Evolutionary conservation across 2,888 invertebrate genomes (phyloP), one percentile per base, ranked within the genome.

Genomic region (Boloria euphrosyne): DNA sequence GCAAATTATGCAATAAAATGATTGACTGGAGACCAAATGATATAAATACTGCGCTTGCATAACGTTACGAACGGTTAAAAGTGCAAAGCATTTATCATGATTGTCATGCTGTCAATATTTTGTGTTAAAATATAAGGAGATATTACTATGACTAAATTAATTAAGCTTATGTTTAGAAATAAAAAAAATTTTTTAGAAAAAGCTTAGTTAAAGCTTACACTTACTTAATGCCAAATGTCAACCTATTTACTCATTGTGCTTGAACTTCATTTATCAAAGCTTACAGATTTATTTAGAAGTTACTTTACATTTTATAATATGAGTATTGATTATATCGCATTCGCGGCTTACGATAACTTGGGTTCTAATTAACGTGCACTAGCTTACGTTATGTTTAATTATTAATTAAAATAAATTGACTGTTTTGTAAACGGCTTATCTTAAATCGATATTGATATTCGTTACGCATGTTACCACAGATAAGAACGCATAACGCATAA

Each of bases 1-100:
- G 13, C 27, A 51, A 60, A 67, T 67, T 60, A 67, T 64, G 63
- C 60, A 63, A 67, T 43, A 18, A 18, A 47, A 53, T 55, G 67
- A 63, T 60, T 67, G 63, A 64, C 47, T 67, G 52, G 61, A 22
- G 54, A 44, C 18, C 54, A 43, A 53, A 54, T 27, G 18, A 49
- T 17, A 54, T 62, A 62, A 62, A 62, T 54, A 47, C 47, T 54
- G 44, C 31, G n/a, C 54, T 66, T 66, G 57, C 62, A 22, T 62
- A 66, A 66, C 46, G 13, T 13, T 54, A 38, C n/a, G 27, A 38
- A 49, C 47, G 18, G 54, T 47, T n/a, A 54, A 17, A 54, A 52
- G 54, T 54, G 51, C 50, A 38, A 61, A n/a, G 51, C 51, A 61
- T 43, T 51, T 61, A 51, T 61, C 60, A 50, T 44, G 51, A 51